A percentile compares a stretch with the other conserved stretches of the same genome.
Conservation (phyloP, 2,797 vertebrate genomes). For the Muscicapa comitata region DNA sequence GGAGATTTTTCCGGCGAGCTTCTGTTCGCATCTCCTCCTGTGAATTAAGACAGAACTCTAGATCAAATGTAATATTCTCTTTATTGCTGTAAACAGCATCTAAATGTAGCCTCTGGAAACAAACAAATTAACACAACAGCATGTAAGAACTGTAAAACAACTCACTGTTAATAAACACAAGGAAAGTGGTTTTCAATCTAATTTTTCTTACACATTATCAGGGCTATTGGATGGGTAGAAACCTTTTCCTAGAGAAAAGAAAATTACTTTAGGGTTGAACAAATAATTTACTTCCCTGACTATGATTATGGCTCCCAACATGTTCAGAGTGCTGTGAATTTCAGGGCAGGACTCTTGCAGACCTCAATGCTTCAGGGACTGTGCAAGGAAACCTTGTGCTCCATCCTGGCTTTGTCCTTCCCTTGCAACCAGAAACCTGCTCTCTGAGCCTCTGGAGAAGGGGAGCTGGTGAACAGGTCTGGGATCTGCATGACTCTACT, state of each 20-base stretch:
- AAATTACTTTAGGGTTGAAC: not conserved
- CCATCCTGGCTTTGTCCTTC: not conserved
- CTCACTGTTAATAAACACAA: constrained; percentile 25
- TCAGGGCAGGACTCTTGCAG: not conserved
- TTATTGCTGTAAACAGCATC: constrained; percentile 47
- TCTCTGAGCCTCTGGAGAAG: not conserved
- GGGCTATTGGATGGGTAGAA: not conserved
- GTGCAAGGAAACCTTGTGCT: not conserved
- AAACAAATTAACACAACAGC: constrained; percentile 53
- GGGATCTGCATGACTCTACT: not conserved
- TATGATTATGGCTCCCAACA: not conserved
- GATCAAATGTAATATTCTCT: constrained; percentile 30
- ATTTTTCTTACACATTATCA: constrained; percentile 43
- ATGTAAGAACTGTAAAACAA: constrained; percentile 46
- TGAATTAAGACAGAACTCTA: constrained; percentile 61
- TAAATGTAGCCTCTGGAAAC: constrained; percentile 58
- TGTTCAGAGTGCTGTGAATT: not conserved
- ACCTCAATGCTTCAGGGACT: not conserved
- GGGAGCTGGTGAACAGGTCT: not conserved
- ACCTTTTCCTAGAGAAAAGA: not conserved
- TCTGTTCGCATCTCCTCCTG: constrained; percentile 87
- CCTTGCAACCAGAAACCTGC: not conserved
- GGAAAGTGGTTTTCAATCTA: constrained; percentile 25
- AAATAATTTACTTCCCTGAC: not conserved
- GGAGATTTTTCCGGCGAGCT: constrained; percentile 86